Base-by-base conservation (phyloP, 2,797 vertebrate genomes). In the Bradypus variegatus region DNA sequence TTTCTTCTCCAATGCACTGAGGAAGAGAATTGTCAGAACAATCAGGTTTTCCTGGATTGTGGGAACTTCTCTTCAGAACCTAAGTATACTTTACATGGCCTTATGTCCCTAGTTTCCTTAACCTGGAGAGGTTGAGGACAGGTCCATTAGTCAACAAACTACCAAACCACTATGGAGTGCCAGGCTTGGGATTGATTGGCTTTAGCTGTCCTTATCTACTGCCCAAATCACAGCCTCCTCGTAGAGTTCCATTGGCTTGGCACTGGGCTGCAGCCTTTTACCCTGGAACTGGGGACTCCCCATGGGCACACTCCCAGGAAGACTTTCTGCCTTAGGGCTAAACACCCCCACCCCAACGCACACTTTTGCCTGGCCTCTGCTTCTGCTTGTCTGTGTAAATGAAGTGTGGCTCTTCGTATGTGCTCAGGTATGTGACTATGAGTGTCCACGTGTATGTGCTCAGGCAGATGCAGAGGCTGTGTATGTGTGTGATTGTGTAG, bases 71-170 rank as follows among this genome's bases (percentile, higher is more conserved):
- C n/a, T n/a, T n/a, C n/a, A n/a, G n/a, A n/a, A n/a, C n/a, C n/a
- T n/a, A n/a, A n/a, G n/a, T n/a, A 92, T 48, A 12, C 80, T 94
- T 91, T 82, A 90, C 36, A 33, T 70, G 77, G 80, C 89, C 19
- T 91, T 38, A 33, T 88, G 78, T 72, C 45, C 15, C 48, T 76
- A 78, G 53, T 82, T 93, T 91, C 85, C 78, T 89, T 77, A 94
- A 33, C 62, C 55, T 58, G 90, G 65, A 86, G 67, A 77, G 21
- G 53, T 0, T 76, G 38, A 60, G 19, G 14, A 86, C 33, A 50
- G 65, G 45, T 70, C 36, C 41, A 50, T n/a, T 36, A 65, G 41
- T 62, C 88, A 90, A 91, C 72, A 76, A 88, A 76, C 50, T 21
- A 77, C 8, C 25, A 89, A 78, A 50, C 50, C 41, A 33, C 48